phyloP scores from a whole-genome alignment of 2,888 invertebrate genomes.

The Spodoptera littoralis region DNA sequence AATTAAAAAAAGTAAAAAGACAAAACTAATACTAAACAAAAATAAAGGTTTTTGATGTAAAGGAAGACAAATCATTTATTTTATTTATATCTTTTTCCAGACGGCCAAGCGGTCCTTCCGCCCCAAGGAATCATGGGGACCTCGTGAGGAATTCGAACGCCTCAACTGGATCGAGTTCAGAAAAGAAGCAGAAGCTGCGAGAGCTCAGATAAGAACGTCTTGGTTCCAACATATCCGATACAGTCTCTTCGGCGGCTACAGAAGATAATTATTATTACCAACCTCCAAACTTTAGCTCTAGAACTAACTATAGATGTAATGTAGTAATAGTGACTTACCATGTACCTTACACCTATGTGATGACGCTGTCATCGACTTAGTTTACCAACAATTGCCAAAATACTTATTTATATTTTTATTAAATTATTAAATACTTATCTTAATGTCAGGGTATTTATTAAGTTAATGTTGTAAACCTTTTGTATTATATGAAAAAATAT shows the following conservation, averaged over 20 bases:
- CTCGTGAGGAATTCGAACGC: conserved; percentile 81
- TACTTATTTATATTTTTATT: conserved; percentile 31
- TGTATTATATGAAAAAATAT: conserved; percentile 23
- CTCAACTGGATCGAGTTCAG: conserved; percentile 89
- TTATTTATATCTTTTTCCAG: conserved; percentile 65
- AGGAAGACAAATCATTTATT: neutral
- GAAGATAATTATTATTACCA: conserved; percentile 57
- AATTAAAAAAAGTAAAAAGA: too few species aligned
- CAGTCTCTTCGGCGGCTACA: conserved; percentile 67
- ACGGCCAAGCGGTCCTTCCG: conserved; percentile 78
- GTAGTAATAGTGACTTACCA: conserved; percentile 7
- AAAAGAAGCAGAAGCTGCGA: conserved; percentile 69
- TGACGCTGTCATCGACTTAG: conserved; percentile 6
- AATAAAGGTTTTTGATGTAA: too few species aligned
- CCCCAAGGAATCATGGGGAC: conserved; percentile 90
- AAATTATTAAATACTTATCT: conserved; percentile 8
- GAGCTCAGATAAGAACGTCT: conserved; percentile 59
- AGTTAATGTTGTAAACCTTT: conserved; percentile 24
- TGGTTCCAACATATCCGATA: conserved; percentile 66
- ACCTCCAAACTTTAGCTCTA: conserved; percentile 25
- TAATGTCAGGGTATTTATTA: conserved; percentile 31
- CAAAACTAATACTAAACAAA: too few species aligned
- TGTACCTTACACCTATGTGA: conserved; percentile 15
- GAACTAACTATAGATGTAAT: conserved; percentile 26
- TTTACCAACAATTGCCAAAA: conserved; percentile 27